Percentiles rank a stretch among this genome's conserved stretches.
These are phyloP conservation scores for Pimephales promelas DNA, from an alignment of 2,113 vertebrate species.

Conservation along the genomic window DNA sequence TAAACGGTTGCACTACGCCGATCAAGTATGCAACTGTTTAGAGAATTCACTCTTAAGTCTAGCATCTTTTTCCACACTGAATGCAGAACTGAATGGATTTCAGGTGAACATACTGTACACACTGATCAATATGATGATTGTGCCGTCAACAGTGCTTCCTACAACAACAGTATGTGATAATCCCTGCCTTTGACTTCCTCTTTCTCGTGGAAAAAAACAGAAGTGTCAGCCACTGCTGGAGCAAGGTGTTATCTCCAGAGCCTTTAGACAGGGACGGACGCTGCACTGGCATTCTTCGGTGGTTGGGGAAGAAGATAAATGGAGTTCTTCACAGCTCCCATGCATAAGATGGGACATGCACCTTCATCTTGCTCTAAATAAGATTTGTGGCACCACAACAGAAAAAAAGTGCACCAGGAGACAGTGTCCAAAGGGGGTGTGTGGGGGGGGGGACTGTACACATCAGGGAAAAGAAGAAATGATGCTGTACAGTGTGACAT, in stretches of 20 bases:
- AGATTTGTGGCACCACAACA: slow-evolving; percentile 36
- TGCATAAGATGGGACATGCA: slow-evolving; percentile 55
- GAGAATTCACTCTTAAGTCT: background rate
- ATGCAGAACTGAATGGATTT: background rate
- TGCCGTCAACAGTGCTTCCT: background rate
- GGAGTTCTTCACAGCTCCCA: slow-evolving; percentile 53
- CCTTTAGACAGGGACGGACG: slow-evolving; percentile 64
- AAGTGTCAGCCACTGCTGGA: slow-evolving; percentile 52
- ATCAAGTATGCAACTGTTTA: background rate
- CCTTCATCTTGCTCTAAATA: slow-evolving; percentile 56
- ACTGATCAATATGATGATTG: slow-evolving; percentile 1
- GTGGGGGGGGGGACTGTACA: too few relatives aligned
- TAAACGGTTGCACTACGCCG: too few relatives aligned
- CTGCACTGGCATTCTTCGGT: slow-evolving; percentile 52
- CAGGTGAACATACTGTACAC: background rate
- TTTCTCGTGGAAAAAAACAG: slow-evolving; percentile 49
- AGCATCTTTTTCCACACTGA: background rate
- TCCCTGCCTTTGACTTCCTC: background rate
- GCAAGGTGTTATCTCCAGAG: slow-evolving; percentile 59
- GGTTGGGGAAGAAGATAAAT: slow-evolving; percentile 63
- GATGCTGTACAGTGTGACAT: too few relatives aligned
- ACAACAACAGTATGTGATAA: slow-evolving; percentile 18
- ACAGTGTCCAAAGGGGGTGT: too few relatives aligned
- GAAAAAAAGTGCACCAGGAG: slow-evolving; percentile 18
- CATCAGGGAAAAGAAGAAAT: background rate